phyloP scores from a whole-genome alignment of 2,888 invertebrate genomes.

The Cephus pulcher region DNA sequence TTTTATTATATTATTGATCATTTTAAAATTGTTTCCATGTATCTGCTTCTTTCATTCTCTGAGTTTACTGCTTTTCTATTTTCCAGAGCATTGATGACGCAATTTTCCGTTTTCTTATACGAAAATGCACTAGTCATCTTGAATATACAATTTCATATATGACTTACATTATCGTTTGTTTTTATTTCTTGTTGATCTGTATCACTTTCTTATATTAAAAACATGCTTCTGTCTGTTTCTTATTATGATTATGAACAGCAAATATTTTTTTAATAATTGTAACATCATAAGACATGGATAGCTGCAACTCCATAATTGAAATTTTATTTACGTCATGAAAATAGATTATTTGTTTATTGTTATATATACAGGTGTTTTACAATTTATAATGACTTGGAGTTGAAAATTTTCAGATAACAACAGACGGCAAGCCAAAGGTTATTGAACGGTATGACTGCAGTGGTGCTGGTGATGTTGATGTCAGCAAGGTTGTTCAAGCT shows the following conservation, averaged over 20 bases:
- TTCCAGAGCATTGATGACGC: neutral
- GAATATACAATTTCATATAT: neutral
- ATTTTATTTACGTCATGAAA: neutral
- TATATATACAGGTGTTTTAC: neutral
- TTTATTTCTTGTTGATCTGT: neutral
- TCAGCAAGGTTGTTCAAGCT: constrained; percentile 78
- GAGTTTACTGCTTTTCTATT: neutral
- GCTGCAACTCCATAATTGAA: neutral
- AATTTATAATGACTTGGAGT: neutral
- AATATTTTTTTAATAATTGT: neutral
- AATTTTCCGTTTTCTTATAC: neutral
- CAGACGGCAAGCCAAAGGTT: constrained; percentile 91
- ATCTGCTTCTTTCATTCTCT: neutral
- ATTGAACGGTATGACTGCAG: constrained; percentile 96
- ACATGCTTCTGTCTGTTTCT: neutral
- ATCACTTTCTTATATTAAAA: neutral
- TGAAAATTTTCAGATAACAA: constrained; percentile 76
- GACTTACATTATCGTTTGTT: neutral
- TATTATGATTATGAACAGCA: neutral
- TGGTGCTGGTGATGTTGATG: constrained; percentile 97
- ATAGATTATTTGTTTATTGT: neutral
- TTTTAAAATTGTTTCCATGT: neutral
- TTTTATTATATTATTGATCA: neutral
- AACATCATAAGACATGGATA: neutral
- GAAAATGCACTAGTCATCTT: neutral